A percentile compares a stretch with the other conserved stretches of the same genome.
phyloP scores from a whole-genome alignment of 1,140 invertebrate species.

The Lycorma delicatula region DNA sequence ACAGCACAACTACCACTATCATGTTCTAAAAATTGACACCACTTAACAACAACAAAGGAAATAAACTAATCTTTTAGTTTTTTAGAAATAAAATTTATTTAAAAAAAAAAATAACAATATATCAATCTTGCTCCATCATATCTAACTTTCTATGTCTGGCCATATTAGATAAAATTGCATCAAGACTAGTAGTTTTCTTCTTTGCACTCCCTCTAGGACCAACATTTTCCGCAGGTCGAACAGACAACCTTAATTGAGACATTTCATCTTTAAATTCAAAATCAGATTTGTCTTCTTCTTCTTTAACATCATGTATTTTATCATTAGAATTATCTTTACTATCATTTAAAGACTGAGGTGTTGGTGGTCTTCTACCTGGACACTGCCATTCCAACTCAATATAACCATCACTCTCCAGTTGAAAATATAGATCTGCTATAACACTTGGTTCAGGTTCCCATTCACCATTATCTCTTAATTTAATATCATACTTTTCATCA shows the following conservation, averaged over 20 bases:
- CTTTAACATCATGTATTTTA: slow-evolving; percentile 16
- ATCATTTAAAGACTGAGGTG: slow-evolving; percentile 27
- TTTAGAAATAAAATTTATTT: too few relatives aligned
- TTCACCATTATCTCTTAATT: neutral
- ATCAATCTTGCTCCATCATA: slow-evolving; percentile 27
- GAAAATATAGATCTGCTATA: slow-evolving; percentile 31
- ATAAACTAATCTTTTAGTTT: too few relatives aligned
- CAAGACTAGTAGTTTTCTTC: slow-evolving; percentile 39
- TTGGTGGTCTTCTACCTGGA: slow-evolving; percentile 34
- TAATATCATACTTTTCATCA: neutral
- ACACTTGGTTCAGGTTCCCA: slow-evolving; percentile 30
- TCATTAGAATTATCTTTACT: slow-evolving; percentile 9
- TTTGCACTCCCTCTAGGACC: slow-evolving; percentile 37
- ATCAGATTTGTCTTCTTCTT: slow-evolving; percentile 32
- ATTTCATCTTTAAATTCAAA: slow-evolving; percentile 40
- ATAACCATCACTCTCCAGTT: slow-evolving; percentile 28
- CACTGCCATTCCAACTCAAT: slow-evolving; percentile 36
- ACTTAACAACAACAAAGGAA: too few relatives aligned
- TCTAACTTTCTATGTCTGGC: slow-evolving; percentile 35
- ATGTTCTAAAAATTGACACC: too few relatives aligned
- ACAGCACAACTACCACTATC: too few relatives aligned
- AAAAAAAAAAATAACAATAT: too few relatives aligned
- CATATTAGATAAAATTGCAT: slow-evolving; percentile 39
- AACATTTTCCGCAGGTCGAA: slow-evolving; percentile 20
- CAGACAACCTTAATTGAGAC: slow-evolving; percentile 24